Percentiles rank a stretch among this genome's conserved stretches.
Evolutionary conservation across 2,113 vertebrate genomes (phyloP).

Genomic region (Campylorhamphus procurvoides): DNA sequence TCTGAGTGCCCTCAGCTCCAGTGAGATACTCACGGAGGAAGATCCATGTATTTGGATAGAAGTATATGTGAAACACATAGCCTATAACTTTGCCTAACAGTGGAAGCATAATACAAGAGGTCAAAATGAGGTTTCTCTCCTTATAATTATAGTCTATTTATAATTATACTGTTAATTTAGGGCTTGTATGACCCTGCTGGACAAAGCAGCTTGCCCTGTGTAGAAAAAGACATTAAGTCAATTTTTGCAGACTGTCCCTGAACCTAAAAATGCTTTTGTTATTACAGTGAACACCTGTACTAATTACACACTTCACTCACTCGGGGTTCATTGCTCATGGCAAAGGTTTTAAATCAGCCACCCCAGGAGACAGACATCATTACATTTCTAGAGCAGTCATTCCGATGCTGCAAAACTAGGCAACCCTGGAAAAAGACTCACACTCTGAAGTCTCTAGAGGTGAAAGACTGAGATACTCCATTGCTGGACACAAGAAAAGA

Average conservation of each 20-base stretch:
- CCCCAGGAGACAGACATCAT: conserved; percentile 36
- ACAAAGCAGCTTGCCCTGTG: conserved; percentile 56
- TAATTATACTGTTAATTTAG: conserved; percentile 55
- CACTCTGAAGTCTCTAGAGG: neutral
- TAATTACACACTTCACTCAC: conserved; percentile 49
- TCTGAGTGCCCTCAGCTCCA: neutral
- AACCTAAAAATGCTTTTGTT: conserved; percentile 44
- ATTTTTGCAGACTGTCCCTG: conserved; percentile 38
- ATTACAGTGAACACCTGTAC: conserved; percentile 63
- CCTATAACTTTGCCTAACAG: neutral
- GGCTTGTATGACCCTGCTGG: conserved; percentile 7
- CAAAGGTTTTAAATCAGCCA: conserved; percentile 67
- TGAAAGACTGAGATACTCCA: neutral
- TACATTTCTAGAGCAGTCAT: neutral
- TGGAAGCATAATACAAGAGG: conserved; percentile 47
- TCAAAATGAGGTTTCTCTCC: conserved; percentile 41
- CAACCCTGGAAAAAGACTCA: neutral
- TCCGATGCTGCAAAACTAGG: neutral
- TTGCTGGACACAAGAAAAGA: neutral
- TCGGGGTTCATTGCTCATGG: conserved; percentile 39
- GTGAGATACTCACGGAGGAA: neutral
- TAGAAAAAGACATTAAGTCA: conserved; percentile 59
- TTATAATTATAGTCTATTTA: conserved; percentile 29
- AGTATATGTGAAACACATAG: neutral
- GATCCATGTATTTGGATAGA: neutral